Evolutionary conservation across 2,113 vertebrate species (phyloP), one percentile per base, ranked within the genome.

Genomic region (Halcyon senegalensis): DNA sequence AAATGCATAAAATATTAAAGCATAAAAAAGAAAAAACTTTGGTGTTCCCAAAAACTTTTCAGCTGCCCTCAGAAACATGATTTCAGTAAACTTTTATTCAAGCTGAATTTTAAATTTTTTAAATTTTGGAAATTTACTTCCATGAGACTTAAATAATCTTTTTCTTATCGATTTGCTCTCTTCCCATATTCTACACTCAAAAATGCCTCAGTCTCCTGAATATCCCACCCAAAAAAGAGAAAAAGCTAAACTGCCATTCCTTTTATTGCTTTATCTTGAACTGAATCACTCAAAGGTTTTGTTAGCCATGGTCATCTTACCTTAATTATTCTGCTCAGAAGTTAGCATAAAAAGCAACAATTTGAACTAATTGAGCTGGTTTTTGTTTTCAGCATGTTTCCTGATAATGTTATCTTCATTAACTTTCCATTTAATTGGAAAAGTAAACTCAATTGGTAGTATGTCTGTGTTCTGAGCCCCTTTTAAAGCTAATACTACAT

Each of bases 341-440:
- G 2, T 72, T 72, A 43, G 10, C 44, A 60, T 35, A 68, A 91
- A 84, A 80, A 73, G 8, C 21, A 76, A 51, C 59, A 79, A 80
- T 28, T 31, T 56, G 44, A 87, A 73, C 15, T 43, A 53, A 19
- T 28, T 59, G 59, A 76, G 60, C 17, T 64, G 16, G 0, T 31
- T 76, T 91, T 81, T 76, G 13, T 89, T 88, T 87, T 80, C 68
- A 73, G 14, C 14, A 37, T 68, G 25, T 63, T 93, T 94, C 14
- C 24, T 41, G 56, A 20, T 75, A 67, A 70, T 62, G 30, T 50
- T 58, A 35, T 44, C n/a, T 85, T 93, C 41, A 72, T 72, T 90
- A 90, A 50, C 70, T 33, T 93, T 67, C 64, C 4, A 46, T 62
- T 90, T 95, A 81, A 78, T 44, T 78, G 14, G 46, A 62, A 84